These are phyloP conservation scores for Chaitophorus viminalis DNA, from an alignment of 2,888 invertebrate species.

Conservation along the genomic window DNA sequence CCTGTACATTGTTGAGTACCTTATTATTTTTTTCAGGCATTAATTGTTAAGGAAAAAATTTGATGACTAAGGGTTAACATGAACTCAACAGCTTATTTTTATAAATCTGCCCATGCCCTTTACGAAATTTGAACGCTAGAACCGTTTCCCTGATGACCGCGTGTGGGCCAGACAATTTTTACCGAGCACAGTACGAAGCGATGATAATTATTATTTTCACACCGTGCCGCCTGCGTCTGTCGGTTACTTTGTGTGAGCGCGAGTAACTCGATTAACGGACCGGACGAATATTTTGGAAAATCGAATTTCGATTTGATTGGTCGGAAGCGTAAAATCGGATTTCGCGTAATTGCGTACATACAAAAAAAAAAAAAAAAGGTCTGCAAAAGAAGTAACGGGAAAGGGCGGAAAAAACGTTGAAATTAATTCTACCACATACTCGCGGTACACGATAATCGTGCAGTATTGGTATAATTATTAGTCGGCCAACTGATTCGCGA, in stretches of 20 bases:
- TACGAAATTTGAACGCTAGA: no score
- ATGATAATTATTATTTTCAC: not conserved
- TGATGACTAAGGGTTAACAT: no score
- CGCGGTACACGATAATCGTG: not conserved
- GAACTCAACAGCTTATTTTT: no score
- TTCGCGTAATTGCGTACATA: no score
- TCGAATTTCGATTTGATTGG: not conserved
- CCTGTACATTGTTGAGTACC: no score
- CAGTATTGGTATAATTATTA: conserved; percentile 18
- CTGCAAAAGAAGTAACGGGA: not conserved
- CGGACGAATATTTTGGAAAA: not conserved
- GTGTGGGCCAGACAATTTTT: no score
- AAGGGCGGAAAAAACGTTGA: not conserved
- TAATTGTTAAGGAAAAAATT: no score
- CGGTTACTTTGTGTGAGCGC: not conserved
- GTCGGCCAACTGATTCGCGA: not conserved
- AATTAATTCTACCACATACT: not conserved
- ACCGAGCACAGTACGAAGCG: not conserved
- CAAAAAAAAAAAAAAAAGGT: not conserved
- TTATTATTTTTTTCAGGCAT: no score
- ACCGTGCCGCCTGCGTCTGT: not conserved
- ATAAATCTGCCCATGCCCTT: no score
- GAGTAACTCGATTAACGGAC: conserved; percentile 39
- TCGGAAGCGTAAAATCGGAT: no score
- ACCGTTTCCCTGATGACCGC: not conserved